Evolutionary conservation across 2,888 invertebrate genomes (phyloP).

Genomic region (Sphecodes monilicornis): DNA sequence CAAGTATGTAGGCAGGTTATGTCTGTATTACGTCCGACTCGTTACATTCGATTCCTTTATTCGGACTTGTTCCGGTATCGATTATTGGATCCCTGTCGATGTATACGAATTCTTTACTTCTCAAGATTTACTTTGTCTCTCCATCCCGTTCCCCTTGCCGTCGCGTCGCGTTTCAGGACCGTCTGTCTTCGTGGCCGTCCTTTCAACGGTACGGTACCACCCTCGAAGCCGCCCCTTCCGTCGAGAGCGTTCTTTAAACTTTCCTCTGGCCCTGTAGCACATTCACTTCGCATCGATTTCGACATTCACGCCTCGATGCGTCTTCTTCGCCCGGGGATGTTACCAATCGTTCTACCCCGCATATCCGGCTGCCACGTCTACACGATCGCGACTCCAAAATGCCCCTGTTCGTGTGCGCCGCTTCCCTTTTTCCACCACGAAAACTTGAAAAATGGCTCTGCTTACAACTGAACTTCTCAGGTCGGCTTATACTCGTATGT

Average conservation of each 20-base stretch:
- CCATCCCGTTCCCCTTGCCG: background rate
- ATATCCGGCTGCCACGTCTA: constrained; percentile 31
- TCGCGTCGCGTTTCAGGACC: constrained; percentile 21
- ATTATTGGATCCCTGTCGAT: constrained; percentile 38
- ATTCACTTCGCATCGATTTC: constrained; percentile 70
- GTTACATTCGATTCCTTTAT: constrained; percentile 27
- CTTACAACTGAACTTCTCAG: constrained; percentile 65
- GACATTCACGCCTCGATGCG: constrained; percentile 69
- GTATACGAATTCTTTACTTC: constrained; percentile 54
- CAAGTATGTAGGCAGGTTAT: constrained; percentile 5
- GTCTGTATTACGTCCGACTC: constrained; percentile 6
- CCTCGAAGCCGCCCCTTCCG: constrained; percentile 55
- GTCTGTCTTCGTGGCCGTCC: constrained; percentile 43
- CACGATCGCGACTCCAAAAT: constrained; percentile 59
- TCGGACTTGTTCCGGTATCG: constrained; percentile 3
- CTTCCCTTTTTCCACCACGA: constrained; percentile 31
- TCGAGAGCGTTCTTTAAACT: constrained; percentile 68
- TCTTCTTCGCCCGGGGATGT: constrained; percentile 62
- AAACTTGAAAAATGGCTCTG: constrained; percentile 70
- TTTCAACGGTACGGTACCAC: constrained; percentile 43
- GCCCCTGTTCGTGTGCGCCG: constrained; percentile 37
- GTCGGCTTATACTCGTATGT: constrained; percentile 39
- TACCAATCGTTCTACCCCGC: constrained; percentile 44
- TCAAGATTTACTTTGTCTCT: constrained; percentile 63
- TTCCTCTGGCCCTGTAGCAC: constrained; percentile 57